Conservation (phyloP, 2,113 vertebrate genomes). For the Calypte anna region DNA sequence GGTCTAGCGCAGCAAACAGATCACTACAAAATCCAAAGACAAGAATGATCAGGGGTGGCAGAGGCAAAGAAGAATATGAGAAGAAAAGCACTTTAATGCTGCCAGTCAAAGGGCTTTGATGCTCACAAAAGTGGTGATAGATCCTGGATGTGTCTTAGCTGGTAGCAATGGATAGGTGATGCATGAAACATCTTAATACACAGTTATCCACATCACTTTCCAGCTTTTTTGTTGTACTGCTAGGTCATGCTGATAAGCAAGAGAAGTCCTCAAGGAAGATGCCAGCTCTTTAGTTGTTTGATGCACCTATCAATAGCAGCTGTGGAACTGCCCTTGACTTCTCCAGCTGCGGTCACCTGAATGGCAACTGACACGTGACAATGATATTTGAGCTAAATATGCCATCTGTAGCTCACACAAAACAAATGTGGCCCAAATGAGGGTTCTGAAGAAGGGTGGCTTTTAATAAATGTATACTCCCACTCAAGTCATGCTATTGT, state of each 20-base stretch:
- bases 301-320: fast-evolving
- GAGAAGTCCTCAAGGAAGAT: neutral
- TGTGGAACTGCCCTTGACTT: neutral
- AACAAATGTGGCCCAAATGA: neutral
- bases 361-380: neutral
- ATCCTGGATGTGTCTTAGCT: neutral
- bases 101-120: neutral
- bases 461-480: neutral
- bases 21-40: neutral
- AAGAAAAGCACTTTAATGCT: neutral
- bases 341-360: neutral
- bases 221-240: neutral
- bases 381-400: neutral
- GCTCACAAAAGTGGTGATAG: neutral
- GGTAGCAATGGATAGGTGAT: neutral
- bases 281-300: neutral
- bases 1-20: neutral
- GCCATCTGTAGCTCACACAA: neutral
- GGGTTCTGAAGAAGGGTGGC: neutral
- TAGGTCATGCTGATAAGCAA: neutral
- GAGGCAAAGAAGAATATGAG: neutral
- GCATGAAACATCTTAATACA: neutral
- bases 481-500: neutral
- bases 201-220: neutral
- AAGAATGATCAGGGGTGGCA: neutral